Conservation (phyloP, 2,113 vertebrate species). For the Echinops telfairi region DNA sequence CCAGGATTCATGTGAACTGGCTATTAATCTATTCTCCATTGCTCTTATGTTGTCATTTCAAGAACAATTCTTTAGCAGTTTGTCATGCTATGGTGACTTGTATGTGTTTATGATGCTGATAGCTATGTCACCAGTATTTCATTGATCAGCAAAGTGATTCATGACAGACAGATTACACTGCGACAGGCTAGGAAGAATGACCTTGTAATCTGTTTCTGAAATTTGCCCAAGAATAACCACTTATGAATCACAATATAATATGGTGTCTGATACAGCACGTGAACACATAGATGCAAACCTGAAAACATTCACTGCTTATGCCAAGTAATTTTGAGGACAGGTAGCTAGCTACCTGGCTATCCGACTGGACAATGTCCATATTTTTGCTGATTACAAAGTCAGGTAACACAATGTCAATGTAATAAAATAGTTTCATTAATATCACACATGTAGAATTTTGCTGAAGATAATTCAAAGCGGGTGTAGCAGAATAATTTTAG, state of each 20-base stretch:
- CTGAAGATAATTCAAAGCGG: too few relatives aligned
- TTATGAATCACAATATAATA: neutral
- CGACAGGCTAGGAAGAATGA: neutral
- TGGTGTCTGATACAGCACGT: neutral
- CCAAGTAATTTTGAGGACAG: too few relatives aligned
- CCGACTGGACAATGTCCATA: too few relatives aligned
- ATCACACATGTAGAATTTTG: too few relatives aligned
- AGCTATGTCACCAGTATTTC: neutral
- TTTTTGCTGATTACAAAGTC: too few relatives aligned
- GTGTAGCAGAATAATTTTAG: too few relatives aligned
- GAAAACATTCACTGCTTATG: too few relatives aligned
- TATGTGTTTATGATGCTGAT: neutral
- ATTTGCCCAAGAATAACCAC: neutral
- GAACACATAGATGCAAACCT: too few relatives aligned
- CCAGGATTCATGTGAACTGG: neutral
- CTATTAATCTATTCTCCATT: neutral
- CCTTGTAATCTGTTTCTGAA: neutral
- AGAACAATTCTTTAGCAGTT: neutral
- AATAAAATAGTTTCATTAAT: too few relatives aligned
- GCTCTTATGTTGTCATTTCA: slow-evolving; percentile 15
- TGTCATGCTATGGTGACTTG: neutral
- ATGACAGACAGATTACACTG: neutral
- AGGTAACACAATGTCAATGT: too few relatives aligned
- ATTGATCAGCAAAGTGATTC: neutral
- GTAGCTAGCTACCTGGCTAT: too few relatives aligned